phyloP scores from a whole-genome alignment of 2,797 vertebrate genomes.

The Gila robusta region DNA sequence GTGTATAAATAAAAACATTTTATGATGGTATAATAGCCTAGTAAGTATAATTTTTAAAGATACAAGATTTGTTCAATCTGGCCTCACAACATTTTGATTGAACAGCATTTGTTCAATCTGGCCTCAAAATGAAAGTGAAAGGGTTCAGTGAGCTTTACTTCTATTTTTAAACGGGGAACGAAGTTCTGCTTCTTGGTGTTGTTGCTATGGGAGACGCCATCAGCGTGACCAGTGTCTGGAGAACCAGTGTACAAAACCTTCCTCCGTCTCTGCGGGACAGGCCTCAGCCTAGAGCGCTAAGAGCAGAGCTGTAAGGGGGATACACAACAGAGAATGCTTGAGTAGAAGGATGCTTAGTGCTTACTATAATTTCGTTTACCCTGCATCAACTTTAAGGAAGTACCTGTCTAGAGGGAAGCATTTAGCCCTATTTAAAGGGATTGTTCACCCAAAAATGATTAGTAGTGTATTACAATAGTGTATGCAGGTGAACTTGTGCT shows the following conservation, averaged over 20 bases:
- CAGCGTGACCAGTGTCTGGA: neutral
- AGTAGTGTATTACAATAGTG: no score
- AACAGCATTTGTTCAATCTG: neutral
- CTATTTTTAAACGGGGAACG: no score
- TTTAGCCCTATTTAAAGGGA: no score
- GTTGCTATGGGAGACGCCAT: neutral
- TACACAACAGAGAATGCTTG: neutral
- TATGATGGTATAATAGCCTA: neutral
- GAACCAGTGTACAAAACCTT: neutral
- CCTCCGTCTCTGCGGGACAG: neutral
- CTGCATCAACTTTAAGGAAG: no score
- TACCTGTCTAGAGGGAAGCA: no score
- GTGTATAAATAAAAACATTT: neutral
- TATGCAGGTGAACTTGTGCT: no score
- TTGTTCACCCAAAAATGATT: no score
- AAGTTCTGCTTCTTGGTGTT: neutral
- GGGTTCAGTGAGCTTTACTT: no score
- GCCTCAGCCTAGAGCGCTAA: neutral
- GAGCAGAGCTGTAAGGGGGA: neutral
- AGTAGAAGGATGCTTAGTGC: neutral
- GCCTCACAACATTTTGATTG: no score
- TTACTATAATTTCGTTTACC: no score
- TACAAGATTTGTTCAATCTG: neutral
- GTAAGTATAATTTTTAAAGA: neutral
- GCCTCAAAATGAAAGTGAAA: no score